Conservation (phyloP, 2,888 invertebrate genomes). For the Meganola albula region DNA sequence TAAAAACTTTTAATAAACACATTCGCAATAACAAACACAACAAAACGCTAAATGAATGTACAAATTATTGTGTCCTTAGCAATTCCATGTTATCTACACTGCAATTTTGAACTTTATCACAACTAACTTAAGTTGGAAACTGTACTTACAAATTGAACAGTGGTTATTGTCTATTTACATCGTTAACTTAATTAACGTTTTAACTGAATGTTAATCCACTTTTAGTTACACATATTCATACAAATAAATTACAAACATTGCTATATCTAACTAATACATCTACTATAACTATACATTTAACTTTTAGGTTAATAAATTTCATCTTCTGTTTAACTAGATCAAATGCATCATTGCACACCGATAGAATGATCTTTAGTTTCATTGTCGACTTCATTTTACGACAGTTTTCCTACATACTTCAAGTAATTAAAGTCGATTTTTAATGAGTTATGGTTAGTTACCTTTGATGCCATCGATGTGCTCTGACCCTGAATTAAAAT, state of each 20-base stretch:
- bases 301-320: too few relatives aligned
- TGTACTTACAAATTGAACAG: conserved; percentile 18
- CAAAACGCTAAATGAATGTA: conserved; percentile 42
- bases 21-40: conserved; percentile 60
- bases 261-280: conserved; percentile 23
- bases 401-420: too few relatives aligned
- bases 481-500: too few relatives aligned
- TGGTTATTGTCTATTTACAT: conserved; percentile 55
- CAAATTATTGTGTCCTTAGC: conserved; percentile 29
- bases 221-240: conserved; percentile 27
- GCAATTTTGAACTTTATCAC: conserved; percentile 12
- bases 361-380: too few relatives aligned
- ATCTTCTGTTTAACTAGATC: too few relatives aligned
- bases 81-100: conserved; percentile 21
- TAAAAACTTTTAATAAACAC: conserved; percentile 65
- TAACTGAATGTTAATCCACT: conserved; percentile 23
- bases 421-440: too few relatives aligned
- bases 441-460: too few relatives aligned
- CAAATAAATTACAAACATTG: conserved; percentile 32
- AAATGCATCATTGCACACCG: too few relatives aligned
- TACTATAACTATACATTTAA: conserved; percentile 19
- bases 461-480: too few relatives aligned
- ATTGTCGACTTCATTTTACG: too few relatives aligned
- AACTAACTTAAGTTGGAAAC: conserved; percentile 16
- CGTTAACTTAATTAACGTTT: conserved; percentile 42